These are phyloP conservation scores for Eleutherodactylus coqui DNA, from an alignment of 2,797 vertebrate genomes.

Conservation along the genomic window DNA sequence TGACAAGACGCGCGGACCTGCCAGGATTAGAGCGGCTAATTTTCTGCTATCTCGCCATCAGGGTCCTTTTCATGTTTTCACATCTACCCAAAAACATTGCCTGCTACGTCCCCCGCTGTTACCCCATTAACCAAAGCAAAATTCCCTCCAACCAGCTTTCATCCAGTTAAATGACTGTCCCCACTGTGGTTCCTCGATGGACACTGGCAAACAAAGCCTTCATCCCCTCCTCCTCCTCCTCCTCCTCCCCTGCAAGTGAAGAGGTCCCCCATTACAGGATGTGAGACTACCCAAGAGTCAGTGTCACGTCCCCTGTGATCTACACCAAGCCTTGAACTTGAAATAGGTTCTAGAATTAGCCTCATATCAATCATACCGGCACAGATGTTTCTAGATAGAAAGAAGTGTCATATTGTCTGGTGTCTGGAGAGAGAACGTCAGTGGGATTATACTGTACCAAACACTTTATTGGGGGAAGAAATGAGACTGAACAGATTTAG, in stretches of 20 bases:
- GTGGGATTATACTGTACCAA: neutral
- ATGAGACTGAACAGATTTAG: neutral
- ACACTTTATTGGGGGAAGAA: neutral
- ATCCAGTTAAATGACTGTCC: constrained; percentile 55
- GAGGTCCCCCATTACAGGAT: constrained; percentile 65
- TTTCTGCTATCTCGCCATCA: constrained; percentile 50
- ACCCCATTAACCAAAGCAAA: constrained; percentile 62
- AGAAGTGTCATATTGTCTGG: neutral
- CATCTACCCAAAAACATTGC: constrained; percentile 43
- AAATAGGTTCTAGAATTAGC: constrained; percentile 7
- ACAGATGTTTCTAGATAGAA: constrained; percentile 1
- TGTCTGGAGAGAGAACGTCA: neutral
- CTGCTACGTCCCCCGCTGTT: constrained; percentile 41
- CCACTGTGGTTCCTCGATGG: constrained; percentile 65
- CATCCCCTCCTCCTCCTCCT: constrained; percentile 64
- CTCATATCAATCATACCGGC: neutral
- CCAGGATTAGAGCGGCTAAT: constrained; percentile 51
- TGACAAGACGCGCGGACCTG: constrained; percentile 6
- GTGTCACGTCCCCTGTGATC: constrained; percentile 26
- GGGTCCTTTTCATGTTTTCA: constrained; percentile 60
- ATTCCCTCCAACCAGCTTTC: constrained; percentile 67
- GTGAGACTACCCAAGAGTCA: constrained; percentile 66
- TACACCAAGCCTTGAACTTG: constrained; percentile 16
- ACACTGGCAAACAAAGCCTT: constrained; percentile 69
- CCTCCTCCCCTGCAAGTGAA: constrained; percentile 14